Evolutionary conservation across 2,113 vertebrate genomes (phyloP), one percentile per base, ranked within the genome.

Genomic region (Saccopteryx leptura): DNA sequence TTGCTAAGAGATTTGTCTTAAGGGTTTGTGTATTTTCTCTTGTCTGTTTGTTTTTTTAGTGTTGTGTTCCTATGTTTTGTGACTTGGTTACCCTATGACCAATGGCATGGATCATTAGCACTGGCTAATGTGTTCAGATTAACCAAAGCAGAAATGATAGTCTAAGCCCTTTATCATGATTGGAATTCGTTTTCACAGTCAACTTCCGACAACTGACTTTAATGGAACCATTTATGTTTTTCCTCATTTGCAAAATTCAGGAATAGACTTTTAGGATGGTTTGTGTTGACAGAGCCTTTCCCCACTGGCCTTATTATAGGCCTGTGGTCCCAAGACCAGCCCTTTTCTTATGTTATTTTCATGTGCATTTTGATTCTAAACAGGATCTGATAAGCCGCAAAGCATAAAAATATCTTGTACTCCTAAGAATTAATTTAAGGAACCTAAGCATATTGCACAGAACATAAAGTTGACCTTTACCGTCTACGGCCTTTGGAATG

Each of bases 381-480:
- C 95, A 98, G 96, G 83, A 97, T 98, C 98, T 98, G 98, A 97
- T 97, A 98, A 98, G 97, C 97, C 97, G 96, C 98, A 98, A 98
- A 97, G 97, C 98, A 98, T 98, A 98, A 98, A 98, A 98, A 98
- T 96, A 98, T 76, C 97, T 75, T 91, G 93, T 90, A 97, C 97
- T 98, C 97, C 97, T 91, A 98, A 98, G 98, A 98, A 98, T 98
- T 98, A 98, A 98, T 98, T 98, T 98, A 98, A 98, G 98, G 98
- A 98, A 98, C 97, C 98, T 98, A 98, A 99, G 98, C 98, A 98
- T 98, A 99, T 98, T 99, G 98, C 98, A 98, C 98, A 98, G 98
- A 98, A 99, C 98, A 99, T 98, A 99, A 99, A 99, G 98, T 97
- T 98, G 98, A 99, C 98, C 98, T 99, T 99, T 98, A 97, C 98